Evolutionary conservation across 2,888 invertebrate genomes (phyloP).

Genomic region (Xanthorhoe spadicearia): DNA sequence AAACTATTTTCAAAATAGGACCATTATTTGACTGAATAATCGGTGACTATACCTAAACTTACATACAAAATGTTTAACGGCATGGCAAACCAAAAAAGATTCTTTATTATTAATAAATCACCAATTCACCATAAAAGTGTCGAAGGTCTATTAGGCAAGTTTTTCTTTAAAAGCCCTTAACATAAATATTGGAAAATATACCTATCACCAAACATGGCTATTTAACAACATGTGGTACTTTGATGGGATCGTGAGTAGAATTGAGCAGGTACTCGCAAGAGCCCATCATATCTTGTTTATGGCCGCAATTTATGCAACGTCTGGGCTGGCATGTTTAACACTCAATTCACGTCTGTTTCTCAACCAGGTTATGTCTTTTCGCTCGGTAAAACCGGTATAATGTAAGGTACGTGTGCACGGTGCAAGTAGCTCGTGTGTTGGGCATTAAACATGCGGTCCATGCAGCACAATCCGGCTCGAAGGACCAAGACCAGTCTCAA

Average conservation of each 20-base stretch:
- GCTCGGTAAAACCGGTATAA: conserved; percentile 67
- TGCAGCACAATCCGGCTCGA: conserved; percentile 12
- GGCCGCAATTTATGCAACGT: conserved; percentile 67
- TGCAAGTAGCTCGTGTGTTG: conserved; percentile 23
- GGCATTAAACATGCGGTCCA: conserved; percentile 9
- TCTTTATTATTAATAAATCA: not conserved
- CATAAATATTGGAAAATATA: not conserved
- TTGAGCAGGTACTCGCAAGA: conserved; percentile 37
- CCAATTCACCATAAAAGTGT: not conserved
- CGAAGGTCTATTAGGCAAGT: not conserved
- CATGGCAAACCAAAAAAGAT: no score
- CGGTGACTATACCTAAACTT: no score
- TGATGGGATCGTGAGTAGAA: conserved; percentile 40
- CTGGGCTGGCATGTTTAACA: conserved; percentile 69
- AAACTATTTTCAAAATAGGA: no score
- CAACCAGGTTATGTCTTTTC: conserved; percentile 69
- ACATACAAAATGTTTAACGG: no score
- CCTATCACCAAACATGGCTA: not conserved
- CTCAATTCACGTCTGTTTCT: conserved; percentile 75
- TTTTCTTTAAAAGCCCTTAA: not conserved
- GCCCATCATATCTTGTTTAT: conserved; percentile 61
- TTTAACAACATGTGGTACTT: conserved; percentile 17
- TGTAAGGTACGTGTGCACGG: conserved; percentile 33
- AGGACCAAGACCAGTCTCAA: conserved; percentile 20
- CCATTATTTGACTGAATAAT: no score